Conservation (phyloP, 1,140 invertebrate species). For the Atta colombica region DNA sequence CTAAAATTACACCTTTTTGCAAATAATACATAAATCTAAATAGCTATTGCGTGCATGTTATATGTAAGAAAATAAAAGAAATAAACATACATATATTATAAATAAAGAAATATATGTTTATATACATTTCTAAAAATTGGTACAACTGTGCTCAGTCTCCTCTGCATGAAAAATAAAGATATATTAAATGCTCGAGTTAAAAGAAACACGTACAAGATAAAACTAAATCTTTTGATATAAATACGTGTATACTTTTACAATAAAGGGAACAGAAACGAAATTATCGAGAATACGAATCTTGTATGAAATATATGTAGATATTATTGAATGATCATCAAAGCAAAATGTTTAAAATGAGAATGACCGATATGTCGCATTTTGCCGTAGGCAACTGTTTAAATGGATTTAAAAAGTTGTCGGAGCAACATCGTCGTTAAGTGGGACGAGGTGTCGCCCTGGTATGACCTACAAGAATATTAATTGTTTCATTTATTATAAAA, state of each 20-base stretch:
- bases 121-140: too few relatives aligned
- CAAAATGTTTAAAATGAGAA: slow-evolving; percentile 30
- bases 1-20: too few relatives aligned
- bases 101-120: too few relatives aligned
- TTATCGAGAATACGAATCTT: background rate
- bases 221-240: background rate
- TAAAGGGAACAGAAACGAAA: background rate
- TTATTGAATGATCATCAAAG: background rate
- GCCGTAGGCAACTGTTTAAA: slow-evolving; percentile 67
- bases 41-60: too few relatives aligned
- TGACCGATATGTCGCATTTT: slow-evolving; percentile 50
- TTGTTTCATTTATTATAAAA: background rate
- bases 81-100: too few relatives aligned
- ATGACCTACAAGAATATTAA: slow-evolving; percentile 55
- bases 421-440: slow-evolving; percentile 67
- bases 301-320: slow-evolving; percentile 9
- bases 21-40: too few relatives aligned
- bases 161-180: too few relatives aligned
- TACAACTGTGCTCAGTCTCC: too few relatives aligned
- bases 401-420: slow-evolving; percentile 69
- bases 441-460: slow-evolving; percentile 57
- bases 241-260: background rate
- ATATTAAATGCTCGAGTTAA: too few relatives aligned
- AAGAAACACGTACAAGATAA: background rate
- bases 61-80: too few relatives aligned